phyloP scores from a whole-genome alignment of 2,113 vertebrate genomes.

The Quiscalus mexicanus region DNA sequence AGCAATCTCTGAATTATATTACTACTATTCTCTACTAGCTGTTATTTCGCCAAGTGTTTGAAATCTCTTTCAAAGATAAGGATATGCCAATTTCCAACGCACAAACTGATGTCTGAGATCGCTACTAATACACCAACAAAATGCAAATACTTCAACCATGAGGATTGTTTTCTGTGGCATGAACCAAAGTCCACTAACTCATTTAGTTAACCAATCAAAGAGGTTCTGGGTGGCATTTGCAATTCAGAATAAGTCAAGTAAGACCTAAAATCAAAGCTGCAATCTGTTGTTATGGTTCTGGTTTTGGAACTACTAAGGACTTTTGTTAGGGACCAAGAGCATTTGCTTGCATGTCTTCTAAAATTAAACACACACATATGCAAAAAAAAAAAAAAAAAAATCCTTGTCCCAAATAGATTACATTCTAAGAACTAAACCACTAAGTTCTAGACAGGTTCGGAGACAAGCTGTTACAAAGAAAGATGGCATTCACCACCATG shows the following conservation, averaged over 20 bases:
- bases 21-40: not conserved
- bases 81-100: not conserved
- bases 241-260: not conserved
- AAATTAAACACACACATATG: not conserved
- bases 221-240: not conserved
- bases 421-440: not conserved
- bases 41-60: not conserved
- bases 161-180: not conserved
- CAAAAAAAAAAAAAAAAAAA: too few species aligned
- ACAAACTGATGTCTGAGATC: not conserved
- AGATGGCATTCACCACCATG: not conserved
- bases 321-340: not conserved
- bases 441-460: not conserved
- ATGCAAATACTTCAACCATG: not conserved
- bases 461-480: not conserved
- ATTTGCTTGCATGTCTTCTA: not conserved
- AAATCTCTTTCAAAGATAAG: not conserved
- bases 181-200: not conserved
- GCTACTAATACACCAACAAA: not conserved
- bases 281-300: not conserved
- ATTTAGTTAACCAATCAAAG: not conserved
- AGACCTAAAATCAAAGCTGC: not conserved
- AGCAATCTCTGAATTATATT: not conserved
- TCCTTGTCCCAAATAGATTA: not conserved
- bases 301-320: not conserved